Percentiles rank a stretch among this genome's conserved stretches.
These are phyloP conservation scores for Oreotrochilus melanogaster DNA, from an alignment of 2,113 vertebrate genomes.

Conservation along the genomic window DNA sequence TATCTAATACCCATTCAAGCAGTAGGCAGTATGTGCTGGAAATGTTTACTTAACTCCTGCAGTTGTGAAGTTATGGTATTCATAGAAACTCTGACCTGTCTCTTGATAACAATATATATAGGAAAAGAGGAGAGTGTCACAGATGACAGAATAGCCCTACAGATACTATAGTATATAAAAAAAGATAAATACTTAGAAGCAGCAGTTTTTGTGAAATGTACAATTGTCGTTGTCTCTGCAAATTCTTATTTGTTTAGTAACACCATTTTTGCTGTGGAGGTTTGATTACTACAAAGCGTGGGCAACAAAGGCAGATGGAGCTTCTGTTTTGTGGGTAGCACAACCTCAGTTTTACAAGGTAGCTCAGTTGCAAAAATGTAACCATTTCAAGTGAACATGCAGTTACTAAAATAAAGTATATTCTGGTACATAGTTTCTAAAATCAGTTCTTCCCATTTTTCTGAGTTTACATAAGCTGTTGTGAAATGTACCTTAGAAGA, in stretches of 20 bases:
- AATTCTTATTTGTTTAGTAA: neutral
- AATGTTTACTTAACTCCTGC: neutral
- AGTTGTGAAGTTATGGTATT: neutral
- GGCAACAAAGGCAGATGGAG: neutral
- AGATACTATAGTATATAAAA: neutral
- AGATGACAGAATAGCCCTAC: neutral
- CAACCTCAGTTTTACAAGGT: neutral
- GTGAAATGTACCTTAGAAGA: neutral
- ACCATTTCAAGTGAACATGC: neutral
- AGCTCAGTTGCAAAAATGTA: neutral
- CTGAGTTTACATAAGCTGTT: neutral
- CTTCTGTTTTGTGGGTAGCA: neutral
- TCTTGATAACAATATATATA: neutral
- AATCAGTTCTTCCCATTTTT: neutral
- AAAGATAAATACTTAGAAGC: neutral
- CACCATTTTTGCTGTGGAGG: neutral
- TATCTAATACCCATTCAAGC: neutral
- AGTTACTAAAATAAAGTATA: neutral
- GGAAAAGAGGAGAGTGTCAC: neutral
- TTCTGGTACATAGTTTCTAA: neutral
- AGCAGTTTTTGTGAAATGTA: neutral
- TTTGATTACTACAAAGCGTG: neutral
- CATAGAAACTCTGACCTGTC: neutral
- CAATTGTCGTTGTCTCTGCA: neutral
- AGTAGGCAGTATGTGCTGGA: neutral